These are phyloP conservation scores for Zaprionus gabonicus DNA, from an alignment of 1,140 invertebrate genomes.

Conservation along the genomic window DNA sequence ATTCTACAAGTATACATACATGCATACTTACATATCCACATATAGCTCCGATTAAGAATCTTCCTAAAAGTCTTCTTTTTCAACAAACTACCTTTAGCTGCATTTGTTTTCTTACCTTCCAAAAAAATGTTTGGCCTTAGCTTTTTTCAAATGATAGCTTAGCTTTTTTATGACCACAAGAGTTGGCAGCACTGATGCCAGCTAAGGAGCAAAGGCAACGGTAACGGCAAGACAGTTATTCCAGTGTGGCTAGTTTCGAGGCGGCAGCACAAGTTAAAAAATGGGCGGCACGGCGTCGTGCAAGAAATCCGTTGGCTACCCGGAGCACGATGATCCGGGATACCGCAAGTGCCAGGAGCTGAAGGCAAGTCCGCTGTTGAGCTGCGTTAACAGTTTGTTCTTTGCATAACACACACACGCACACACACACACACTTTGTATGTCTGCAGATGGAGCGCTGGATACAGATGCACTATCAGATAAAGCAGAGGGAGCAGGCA, in stretches of 20 bases:
- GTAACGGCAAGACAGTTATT: slow-evolving; percentile 22
- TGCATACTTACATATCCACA: too few relatives aligned
- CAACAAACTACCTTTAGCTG: too few relatives aligned
- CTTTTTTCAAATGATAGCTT: too few relatives aligned
- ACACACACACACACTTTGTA: background rate
- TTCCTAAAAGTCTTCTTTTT: too few relatives aligned
- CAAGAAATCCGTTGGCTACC: slow-evolving; percentile 57
- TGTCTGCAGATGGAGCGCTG: slow-evolving; percentile 88
- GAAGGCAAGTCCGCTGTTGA: slow-evolving; percentile 49
- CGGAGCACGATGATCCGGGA: slow-evolving; percentile 69
- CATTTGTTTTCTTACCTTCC: too few relatives aligned
- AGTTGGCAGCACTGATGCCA: too few relatives aligned
- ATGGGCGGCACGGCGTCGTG: slow-evolving; percentile 68
- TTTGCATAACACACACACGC: background rate
- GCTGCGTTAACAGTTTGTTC: background rate
- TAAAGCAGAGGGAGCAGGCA: slow-evolving; percentile 90
- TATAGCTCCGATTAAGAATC: too few relatives aligned
- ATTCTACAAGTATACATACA: too few relatives aligned
- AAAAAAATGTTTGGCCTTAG: too few relatives aligned
- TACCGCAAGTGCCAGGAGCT: slow-evolving; percentile 79
- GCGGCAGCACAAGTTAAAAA: slow-evolving; percentile 17
- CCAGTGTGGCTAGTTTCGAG: slow-evolving; percentile 4
- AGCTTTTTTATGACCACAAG: too few relatives aligned
- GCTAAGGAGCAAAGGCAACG: background rate
- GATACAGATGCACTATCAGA: slow-evolving; percentile 92